These are phyloP conservation scores for Ageneiosus marmoratus DNA, from an alignment of 2,113 vertebrate genomes.

Conservation along the genomic window DNA sequence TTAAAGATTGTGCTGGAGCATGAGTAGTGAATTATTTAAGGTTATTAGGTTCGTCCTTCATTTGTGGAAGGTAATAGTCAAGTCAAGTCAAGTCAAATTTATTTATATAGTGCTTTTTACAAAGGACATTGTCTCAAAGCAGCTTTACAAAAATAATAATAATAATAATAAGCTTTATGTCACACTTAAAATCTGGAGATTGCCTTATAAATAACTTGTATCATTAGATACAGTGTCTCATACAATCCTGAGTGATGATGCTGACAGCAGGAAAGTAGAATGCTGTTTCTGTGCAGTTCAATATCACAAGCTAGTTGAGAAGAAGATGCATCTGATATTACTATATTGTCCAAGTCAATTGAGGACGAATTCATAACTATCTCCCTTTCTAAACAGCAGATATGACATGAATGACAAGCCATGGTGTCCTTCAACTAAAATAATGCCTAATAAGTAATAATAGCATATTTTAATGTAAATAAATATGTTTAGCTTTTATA, in stretches of 20 bases:
- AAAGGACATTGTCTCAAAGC: no score
- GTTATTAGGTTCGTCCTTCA: not conserved
- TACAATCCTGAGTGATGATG: constrained; percentile 12
- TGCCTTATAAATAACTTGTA: constrained; percentile 36
- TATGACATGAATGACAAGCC: constrained; percentile 25
- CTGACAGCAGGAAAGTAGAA: constrained; percentile 29
- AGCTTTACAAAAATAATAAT: no score
- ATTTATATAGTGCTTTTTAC: no score
- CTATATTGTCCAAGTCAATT: constrained; percentile 12
- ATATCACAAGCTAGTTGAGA: constrained; percentile 29
- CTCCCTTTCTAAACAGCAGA: constrained; percentile 9
- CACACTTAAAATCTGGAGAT: constrained; percentile 14
- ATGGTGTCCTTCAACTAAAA: not conserved
- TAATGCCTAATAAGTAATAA: not conserved
- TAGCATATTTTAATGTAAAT: not conserved
- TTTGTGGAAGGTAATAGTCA: not conserved
- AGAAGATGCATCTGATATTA: constrained; percentile 36
- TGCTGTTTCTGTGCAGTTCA: constrained; percentile 7
- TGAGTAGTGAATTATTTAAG: not conserved
- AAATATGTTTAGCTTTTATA: not conserved
- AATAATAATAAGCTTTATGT: not conserved
- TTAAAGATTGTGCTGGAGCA: not conserved
- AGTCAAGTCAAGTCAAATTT: no score
- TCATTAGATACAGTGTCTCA: constrained; percentile 37
- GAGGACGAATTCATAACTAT: constrained; percentile 26